Percentiles rank a stretch among this genome's conserved stretches.
These are phyloP conservation scores for Eurytoma adleriae DNA, from an alignment of 2,888 invertebrate genomes.

Conservation along the genomic window DNA sequence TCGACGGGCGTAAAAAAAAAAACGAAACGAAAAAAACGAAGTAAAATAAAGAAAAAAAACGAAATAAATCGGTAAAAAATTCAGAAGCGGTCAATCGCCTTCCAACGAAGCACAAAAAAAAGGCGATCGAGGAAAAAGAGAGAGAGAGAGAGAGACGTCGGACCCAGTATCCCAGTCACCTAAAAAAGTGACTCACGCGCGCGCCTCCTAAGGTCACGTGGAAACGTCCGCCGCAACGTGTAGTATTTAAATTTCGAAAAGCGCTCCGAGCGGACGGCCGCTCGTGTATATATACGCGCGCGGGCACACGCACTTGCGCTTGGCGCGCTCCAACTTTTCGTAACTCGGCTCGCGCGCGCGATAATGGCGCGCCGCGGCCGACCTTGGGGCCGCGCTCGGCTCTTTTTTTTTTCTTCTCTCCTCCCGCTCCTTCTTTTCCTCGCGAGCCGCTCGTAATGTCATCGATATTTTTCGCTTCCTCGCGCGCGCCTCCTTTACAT, in stretches of 20 bases:
- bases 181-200: not conserved
- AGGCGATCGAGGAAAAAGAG: too few species aligned
- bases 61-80: too few species aligned
- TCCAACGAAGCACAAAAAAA: too few species aligned
- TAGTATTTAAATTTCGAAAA: not conserved
- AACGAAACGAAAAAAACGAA: too few species aligned
- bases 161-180: too few species aligned
- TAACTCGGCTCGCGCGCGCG: not conserved
- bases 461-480: conserved; percentile 49
- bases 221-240: not conserved
- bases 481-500: conserved; percentile 20
- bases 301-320: not conserved
- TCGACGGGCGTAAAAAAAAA: too few species aligned
- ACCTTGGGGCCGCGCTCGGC: conserved; percentile 4
- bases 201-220: not conserved
- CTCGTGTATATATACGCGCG: not conserved
- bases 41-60: too few species aligned
- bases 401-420: conserved; percentile 3
- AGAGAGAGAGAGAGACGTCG: too few species aligned
- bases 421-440: not conserved
- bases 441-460: conserved; percentile 29
- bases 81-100: too few species aligned
- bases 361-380: too few species aligned
- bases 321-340: conserved; percentile 30
- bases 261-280: not conserved